Evolutionary conservation across 2,888 invertebrate genomes (phyloP), one percentile per base, ranked within the genome.

Genomic region (Heliconius ethilla): DNA sequence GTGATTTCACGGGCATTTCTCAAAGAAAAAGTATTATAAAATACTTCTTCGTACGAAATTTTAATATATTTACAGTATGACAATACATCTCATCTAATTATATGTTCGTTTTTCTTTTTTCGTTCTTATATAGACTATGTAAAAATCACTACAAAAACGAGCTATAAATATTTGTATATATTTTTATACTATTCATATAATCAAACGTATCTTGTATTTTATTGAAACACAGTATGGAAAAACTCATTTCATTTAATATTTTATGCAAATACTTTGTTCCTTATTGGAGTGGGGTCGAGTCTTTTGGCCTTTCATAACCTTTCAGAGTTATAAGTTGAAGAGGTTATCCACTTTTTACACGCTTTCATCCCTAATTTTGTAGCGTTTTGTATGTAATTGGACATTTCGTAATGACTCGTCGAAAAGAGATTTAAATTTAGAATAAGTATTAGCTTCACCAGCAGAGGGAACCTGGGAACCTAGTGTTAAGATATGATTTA

Each of bases 161-260:
- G 15, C 22, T 59, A 3, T 1, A 51, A 13, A 18, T 29, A 2
- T 29, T 51, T 27, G 6, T 70, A n/a, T 70, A 59, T n/a, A n/a
- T 11, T 33, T 72, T n/a, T 33, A 7, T 55, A 72, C 25, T 45
- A 40, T 25, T 33, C 25, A 45, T 22, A 74, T 63, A 74, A 63
- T 13, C n/a, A 59, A 55, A 18, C 62, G 6, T 29, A 66, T 33
- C 18, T 75, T 51, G 22, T 69, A 62, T 75, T 70, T 78, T 74
- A 76, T 70, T 74, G 78, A 80, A 65, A 29, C 66, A 59, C n/a
- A 29, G 63, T 74, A 69, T 45, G 63, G 74, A 45, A 72, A 73
- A 78, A 29, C 69, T 65, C 75, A 70, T 59, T 75, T 65, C 37
- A 51, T 45, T 78, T 74, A 75, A 80, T 76, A 80, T 76, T 76